Evolutionary conservation across 2,888 invertebrate species (phyloP).

Genomic region (Habrosyne pyritoides): DNA sequence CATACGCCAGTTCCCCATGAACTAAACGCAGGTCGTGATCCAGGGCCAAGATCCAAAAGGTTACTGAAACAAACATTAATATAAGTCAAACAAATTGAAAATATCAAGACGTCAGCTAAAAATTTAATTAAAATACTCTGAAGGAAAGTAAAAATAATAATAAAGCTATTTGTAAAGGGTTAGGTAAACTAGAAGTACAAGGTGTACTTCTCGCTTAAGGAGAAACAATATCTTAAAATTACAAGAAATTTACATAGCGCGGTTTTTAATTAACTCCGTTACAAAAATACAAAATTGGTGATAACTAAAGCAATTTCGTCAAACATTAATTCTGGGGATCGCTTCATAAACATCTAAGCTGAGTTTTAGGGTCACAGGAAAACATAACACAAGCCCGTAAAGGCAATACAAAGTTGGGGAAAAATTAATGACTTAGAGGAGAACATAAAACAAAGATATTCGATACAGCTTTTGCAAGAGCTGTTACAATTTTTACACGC

Average conservation of each 20-base stretch:
- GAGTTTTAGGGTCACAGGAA: conserved; percentile 47
- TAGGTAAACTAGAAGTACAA: not conserved
- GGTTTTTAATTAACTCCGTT: conserved; percentile 31
- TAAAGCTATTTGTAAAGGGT: not conserved
- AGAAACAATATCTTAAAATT: conserved; percentile 18
- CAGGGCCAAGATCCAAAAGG: conserved; percentile 86
- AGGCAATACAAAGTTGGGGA: conserved; percentile 50
- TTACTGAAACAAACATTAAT: conserved; percentile 83
- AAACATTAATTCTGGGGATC: conserved; percentile 47
- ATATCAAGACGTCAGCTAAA: not conserved
- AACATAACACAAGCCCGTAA: conserved; percentile 59
- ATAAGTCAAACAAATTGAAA: too few species aligned
- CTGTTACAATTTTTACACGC: conserved; percentile 39
- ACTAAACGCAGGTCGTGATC: conserved; percentile 86
- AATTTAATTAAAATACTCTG: not conserved
- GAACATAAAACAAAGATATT: conserved; percentile 42
- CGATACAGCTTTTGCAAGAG: conserved; percentile 27
- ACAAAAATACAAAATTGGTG: conserved; percentile 35
- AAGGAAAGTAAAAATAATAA: not conserved
- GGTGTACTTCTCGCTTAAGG: not conserved
- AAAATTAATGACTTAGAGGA: conserved; percentile 49
- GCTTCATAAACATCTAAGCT: conserved; percentile 53
- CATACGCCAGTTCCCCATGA: conserved; percentile 81
- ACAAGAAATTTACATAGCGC: conserved; percentile 14
- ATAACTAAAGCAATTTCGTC: conserved; percentile 37